A percentile compares a stretch with the other conserved stretches of the same genome.
These are phyloP conservation scores for Pongo pygmaeus DNA, from an alignment of 2,113 vertebrate genomes.

Conservation along the genomic window DNA sequence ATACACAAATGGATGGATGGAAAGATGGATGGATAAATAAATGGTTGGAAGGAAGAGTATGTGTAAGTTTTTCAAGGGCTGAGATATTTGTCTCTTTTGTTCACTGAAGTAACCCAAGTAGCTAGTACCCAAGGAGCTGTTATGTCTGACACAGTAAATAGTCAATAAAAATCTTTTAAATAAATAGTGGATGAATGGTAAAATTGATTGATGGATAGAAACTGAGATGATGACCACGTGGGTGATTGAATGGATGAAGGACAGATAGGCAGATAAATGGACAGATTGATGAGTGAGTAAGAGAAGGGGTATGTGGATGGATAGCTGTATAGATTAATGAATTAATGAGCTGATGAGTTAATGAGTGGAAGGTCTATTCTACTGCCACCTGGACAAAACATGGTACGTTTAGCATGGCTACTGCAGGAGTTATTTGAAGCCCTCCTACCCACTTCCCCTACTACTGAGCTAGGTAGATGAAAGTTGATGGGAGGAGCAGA, in stretches of 20 bases:
- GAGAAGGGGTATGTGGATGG: background rate
- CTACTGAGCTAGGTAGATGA: background rate
- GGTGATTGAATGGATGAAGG: background rate
- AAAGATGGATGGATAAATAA: background rate
- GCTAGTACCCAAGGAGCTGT: background rate
- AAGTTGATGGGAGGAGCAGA: background rate
- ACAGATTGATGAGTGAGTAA: background rate
- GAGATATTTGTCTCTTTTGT: conserved; percentile 4
- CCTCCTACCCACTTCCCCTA: background rate
- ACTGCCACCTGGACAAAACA: background rate
- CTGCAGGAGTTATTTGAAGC: background rate
- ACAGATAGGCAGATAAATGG: background rate
- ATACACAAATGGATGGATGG: background rate
- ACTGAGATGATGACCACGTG: background rate
- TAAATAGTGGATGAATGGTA: background rate
- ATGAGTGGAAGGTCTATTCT: background rate
- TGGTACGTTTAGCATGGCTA: background rate
- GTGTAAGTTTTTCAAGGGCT: background rate
- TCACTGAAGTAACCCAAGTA: background rate
- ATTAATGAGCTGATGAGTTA: conserved; percentile 8
- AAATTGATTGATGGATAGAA: background rate
- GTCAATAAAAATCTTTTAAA: background rate
- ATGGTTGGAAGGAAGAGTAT: background rate
- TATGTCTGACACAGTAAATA: background rate
- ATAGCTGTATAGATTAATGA: background rate